phyloP scores from a whole-genome alignment of 35 echinoderm and acorn worm genomes.

The Heliocidaris tuberculata region DNA sequence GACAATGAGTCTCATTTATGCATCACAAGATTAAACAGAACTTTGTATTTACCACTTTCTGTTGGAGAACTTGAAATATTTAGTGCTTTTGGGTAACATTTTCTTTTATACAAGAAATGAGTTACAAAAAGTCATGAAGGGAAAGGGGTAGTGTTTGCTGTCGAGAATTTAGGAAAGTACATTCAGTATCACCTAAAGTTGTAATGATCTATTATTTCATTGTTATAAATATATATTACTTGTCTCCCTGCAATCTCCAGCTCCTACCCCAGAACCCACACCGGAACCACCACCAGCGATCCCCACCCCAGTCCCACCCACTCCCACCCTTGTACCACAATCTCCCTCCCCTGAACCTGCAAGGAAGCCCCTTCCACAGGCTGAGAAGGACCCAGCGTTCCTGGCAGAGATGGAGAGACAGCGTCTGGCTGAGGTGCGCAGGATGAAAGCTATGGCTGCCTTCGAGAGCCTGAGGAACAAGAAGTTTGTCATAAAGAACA shows the following conservation, averaged over 20 bases:
- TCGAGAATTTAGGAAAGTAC: too few species aligned
- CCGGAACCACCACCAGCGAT: constrained; percentile 28
- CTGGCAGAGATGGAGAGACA: constrained; percentile 65
- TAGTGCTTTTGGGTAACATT: too few species aligned
- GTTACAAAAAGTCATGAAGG: too few species aligned
- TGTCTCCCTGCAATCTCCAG: not conserved
- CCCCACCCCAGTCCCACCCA: constrained; percentile 26
- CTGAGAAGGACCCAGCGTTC: constrained; percentile 66
- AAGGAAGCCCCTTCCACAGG: constrained; percentile 32
- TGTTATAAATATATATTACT: not conserved
- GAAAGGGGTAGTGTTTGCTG: too few species aligned
- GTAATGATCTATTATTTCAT: not conserved
- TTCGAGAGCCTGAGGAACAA: constrained; percentile 77
- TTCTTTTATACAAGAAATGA: too few species aligned
- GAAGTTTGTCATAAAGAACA: constrained; percentile 44
- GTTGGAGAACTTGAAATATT: too few species aligned
- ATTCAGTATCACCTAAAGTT: too few species aligned
- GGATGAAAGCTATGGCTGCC: constrained; percentile 66
- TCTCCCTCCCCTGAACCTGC: not conserved
- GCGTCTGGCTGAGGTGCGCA: constrained; percentile 72
- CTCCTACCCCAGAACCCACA: constrained; percentile 1
- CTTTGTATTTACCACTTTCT: too few species aligned
- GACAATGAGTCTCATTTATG: too few species aligned
- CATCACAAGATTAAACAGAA: too few species aligned
- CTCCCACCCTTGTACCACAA: constrained; percentile 42